Base-by-base conservation (phyloP, 2,113 vertebrate species). In the Takifugu flavidus region DNA sequence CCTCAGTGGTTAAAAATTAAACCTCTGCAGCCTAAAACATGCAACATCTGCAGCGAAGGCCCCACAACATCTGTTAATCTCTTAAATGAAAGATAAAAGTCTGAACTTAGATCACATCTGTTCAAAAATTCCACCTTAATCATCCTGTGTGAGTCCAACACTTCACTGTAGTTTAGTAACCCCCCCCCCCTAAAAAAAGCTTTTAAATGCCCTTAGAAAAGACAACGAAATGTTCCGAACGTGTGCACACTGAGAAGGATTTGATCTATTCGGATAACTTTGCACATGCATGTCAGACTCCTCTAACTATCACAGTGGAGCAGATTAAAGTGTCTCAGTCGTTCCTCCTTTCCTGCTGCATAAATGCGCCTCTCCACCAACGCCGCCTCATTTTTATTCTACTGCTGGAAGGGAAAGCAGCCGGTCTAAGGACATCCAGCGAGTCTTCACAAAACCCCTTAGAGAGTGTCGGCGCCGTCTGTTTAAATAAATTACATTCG, bases 401-500 rank as follows among this genome's bases (percentile, higher is more conserved):
- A 20, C 34, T 39, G 34, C 34, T 39, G 34, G 11, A 39, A 39
- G 34, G 34, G 11, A 39, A 39, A 39, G 34, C 7, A 31, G 29
- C 29, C 29, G 29, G 29, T 31, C 7, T 3, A 31, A 31, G 29
- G 29, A 31, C 5, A 31, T 31, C 29, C 34, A 34, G 4, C 31
- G 4, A 34, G 31, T 34, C 31, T 34, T 5, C 5, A 34, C 4
- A 29, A 29, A 29, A 29, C 28, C 28, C 5, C 5, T 29, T 29
- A 31, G 29, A 4, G 2, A 31, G 1, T 31, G 29, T 31, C 4
- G 29, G 29, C 7, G 29, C 72, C 15, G 56, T 25, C 29, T 49
- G 56, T 72, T 79, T 67, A 73, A 78, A 81, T 79, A 82, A 83
- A 69, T 84, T 78, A 82, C 59, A 80, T 77, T 51, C 67, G 56